Base-by-base conservation (phyloP, 1,140 invertebrate genomes). In the Drosophila takahashii region DNA sequence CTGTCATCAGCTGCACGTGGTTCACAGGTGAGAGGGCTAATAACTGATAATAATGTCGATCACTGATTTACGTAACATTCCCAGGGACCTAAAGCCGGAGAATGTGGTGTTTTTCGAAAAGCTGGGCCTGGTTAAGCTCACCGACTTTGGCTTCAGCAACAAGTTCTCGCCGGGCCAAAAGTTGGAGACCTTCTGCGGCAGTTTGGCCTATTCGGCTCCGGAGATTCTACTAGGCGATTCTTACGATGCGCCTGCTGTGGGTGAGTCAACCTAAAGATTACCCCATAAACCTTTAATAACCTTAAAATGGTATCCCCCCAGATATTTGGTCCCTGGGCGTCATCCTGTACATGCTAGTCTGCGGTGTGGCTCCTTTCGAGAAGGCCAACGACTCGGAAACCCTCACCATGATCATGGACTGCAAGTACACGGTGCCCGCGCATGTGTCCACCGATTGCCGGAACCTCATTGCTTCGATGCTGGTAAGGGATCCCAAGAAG, bases 51-150 rank as follows among this genome's bases (percentile, higher is more conserved):
- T 48, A 39, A 10, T 2, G 7, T 8, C 50, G 50, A 70, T 70
- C 65, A 70, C 39, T 69, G 13, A 42, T 81, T 79, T 73, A 89
- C 84, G 67, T 87, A 86, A 86, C 58, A 10, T 42, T 65, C 51
- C 98, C 93, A 95, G 99, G 66, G 99, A 99, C 93, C 94, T 99
- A 60, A 99, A 99, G 93, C 98, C 98, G 15, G 99, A 99, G 93
- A 99, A 99, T 94, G 98, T 99, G 47, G 98, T 99, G 3, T 99
- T 99, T 93, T 99, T 99, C 92, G 97, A 99, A 93, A 98, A 98
- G 93, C 93, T 98, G 64, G 98, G 98, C 48, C 95, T 98, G 90
- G 99, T 99, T 3, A 99, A 99, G 94, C 94, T 99, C 58, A 99
- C 99, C 51, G 99, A 99, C 93, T 99, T 99, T 94, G 99, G 99